Conservation (phyloP, 92 coral and sea anemone species). For the Bergia sp. region DNA sequence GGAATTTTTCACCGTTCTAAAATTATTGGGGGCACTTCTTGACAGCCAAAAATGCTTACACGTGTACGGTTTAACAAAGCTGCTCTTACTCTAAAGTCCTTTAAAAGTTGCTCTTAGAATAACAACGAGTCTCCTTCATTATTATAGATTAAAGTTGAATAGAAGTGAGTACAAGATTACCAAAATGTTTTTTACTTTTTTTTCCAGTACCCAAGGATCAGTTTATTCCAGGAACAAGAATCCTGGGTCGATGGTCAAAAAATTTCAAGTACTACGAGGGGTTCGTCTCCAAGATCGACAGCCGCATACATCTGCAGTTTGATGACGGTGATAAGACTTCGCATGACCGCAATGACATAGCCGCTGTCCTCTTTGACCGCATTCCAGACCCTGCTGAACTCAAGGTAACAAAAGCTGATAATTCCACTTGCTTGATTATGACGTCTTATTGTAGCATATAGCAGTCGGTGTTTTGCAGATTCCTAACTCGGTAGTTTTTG, state of each 20-base stretch:
- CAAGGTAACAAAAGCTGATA: background rate
- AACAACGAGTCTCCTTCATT: background rate
- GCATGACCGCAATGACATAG: slow-evolving; percentile 78
- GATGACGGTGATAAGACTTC: slow-evolving; percentile 58
- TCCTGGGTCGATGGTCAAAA: slow-evolving; percentile 71
- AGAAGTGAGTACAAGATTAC: background rate
- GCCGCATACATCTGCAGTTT: slow-evolving; percentile 57
- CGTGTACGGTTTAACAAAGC: background rate
- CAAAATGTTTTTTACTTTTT: background rate
- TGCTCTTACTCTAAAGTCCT: background rate
- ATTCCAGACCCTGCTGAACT: slow-evolving; percentile 68
- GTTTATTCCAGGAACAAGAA: slow-evolving; percentile 84
- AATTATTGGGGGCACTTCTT: background rate
- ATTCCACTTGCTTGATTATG: too few species aligned
- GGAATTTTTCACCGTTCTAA: background rate
- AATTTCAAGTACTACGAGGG: slow-evolving; percentile 78
- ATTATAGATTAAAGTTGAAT: background rate
- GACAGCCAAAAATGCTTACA: too few species aligned
- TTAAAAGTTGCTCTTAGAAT: background rate
- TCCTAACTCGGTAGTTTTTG: too few species aligned
- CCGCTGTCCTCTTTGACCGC: slow-evolving; percentile 82
- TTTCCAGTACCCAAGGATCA: slow-evolving; percentile 77
- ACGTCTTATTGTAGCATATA: background rate
- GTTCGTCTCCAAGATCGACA: slow-evolving; percentile 60
- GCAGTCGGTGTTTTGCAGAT: too few species aligned